Evolutionary conservation across 2,888 invertebrate species (phyloP).

Genomic region (Laothoe populi): DNA sequence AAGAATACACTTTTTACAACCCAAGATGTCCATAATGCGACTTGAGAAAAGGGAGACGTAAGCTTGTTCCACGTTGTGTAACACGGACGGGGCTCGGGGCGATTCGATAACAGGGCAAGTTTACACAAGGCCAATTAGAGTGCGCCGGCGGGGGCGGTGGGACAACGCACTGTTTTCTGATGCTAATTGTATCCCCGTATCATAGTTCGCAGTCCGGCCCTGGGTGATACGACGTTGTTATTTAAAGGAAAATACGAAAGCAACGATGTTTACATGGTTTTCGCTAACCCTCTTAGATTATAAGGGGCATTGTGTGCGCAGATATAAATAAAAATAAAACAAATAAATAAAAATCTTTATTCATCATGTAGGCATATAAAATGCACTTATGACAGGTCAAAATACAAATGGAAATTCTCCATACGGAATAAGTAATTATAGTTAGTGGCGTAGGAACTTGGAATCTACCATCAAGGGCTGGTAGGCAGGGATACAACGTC

Average conservation of each 20-base stretch:
- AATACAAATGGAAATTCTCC: too few species aligned
- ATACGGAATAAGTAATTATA: too few species aligned
- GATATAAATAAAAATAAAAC: not conserved
- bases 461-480: too few species aligned
- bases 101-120: constrained; percentile 76
- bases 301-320: not conserved
- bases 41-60: constrained; percentile 1
- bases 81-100: constrained; percentile 56
- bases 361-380: too few species aligned
- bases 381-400: too few species aligned
- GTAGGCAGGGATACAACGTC: too few species aligned
- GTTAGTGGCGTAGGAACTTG: too few species aligned
- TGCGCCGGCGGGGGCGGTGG: constrained; percentile 56
- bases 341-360: not conserved
- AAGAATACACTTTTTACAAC: too few species aligned
- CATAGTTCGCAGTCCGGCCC: constrained; percentile 30
- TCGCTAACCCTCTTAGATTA: not conserved
- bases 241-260: constrained; percentile 20
- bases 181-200: constrained; percentile 46
- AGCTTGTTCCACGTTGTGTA: constrained; percentile 25
- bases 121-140: constrained; percentile 83
- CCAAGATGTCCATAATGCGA: not conserved
- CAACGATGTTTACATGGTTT: constrained; percentile 22
- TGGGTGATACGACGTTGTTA: constrained; percentile 22
- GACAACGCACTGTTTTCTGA: constrained; percentile 54